Percentiles rank a stretch among this genome's conserved stretches.
Conservation (phyloP, 2,888 invertebrate genomes). For the Craniophora ligustri region DNA sequence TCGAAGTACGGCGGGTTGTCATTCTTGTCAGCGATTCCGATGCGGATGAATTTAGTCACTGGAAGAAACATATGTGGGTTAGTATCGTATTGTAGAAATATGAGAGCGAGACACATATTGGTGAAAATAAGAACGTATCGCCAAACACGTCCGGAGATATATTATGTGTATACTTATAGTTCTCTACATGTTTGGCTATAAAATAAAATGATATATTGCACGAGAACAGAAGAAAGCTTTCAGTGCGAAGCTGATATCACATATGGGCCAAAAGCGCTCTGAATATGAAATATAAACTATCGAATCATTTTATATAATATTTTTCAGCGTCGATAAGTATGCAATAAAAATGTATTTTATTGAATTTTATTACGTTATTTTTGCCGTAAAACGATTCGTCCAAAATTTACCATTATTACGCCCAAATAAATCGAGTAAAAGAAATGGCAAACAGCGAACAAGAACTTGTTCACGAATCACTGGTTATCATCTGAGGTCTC, state of each 20-base stretch:
- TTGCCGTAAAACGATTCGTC: conserved; percentile 54
- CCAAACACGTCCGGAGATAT: conserved; percentile 7
- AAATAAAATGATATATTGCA: conserved; percentile 48
- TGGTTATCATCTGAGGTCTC: conserved; percentile 51
- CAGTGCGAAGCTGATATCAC: conserved; percentile 46
- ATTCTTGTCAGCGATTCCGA: conserved; percentile 99
- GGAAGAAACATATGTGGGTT: conserved; percentile 79
- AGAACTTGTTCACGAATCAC: conserved; percentile 54
- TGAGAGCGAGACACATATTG: not conserved
- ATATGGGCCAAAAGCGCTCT: conserved; percentile 34
- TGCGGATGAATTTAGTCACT: conserved; percentile 99
- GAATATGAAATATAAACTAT: conserved; percentile 35
- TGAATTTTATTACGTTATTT: conserved; percentile 40
- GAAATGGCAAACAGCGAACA: conserved; percentile 56
- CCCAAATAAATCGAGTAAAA: conserved; percentile 63
- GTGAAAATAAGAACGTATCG: conserved; percentile 9
- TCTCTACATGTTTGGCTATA: conserved; percentile 38
- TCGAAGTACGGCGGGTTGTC: conserved; percentile 99
- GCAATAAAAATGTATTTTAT: conserved; percentile 29
- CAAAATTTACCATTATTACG: conserved; percentile 63
- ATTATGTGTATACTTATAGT: conserved; percentile 13
- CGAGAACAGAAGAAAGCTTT: conserved; percentile 61
- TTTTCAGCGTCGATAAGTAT: conserved; percentile 17
- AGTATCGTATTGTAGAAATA: conserved; percentile 16
- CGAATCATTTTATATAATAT: conserved; percentile 21